Conservation (phyloP, 2,888 invertebrate genomes). For the Aporophyla nigra region DNA sequence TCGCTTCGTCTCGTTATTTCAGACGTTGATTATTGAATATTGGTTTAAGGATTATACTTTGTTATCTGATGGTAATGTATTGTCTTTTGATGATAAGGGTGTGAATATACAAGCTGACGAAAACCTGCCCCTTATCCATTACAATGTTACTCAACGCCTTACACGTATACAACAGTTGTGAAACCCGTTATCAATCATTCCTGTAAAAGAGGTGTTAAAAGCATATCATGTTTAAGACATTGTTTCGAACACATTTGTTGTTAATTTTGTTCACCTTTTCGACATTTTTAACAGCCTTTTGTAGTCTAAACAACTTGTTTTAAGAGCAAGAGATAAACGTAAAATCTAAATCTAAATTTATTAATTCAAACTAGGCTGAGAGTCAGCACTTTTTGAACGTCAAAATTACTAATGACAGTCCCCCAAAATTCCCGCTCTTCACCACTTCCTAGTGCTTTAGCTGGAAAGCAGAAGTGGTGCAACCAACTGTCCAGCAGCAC, state of each 20-base stretch:
- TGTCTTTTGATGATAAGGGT: constrained; percentile 48
- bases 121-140: background rate
- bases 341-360: too few species aligned
- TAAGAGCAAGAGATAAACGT: background rate
- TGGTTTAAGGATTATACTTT: constrained; percentile 53
- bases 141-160: background rate
- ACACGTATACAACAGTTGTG: background rate
- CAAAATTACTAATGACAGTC: too few species aligned
- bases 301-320: background rate
- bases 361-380: too few species aligned
- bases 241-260: background rate
- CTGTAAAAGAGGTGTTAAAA: background rate
- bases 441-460: too few species aligned
- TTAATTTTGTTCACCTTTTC: background rate
- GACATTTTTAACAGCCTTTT: background rate
- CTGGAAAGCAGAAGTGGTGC: too few species aligned
- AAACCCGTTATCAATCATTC: background rate
- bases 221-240: background rate
- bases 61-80: constrained; percentile 43
- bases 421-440: too few species aligned
- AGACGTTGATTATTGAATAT: constrained; percentile 77
- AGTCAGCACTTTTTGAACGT: too few species aligned
- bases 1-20: constrained; percentile 79
- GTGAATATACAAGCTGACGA: background rate
- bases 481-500: too few species aligned